A percentile compares a stretch with the other conserved stretches of the same genome.
Evolutionary conservation across 1,140 invertebrate species (phyloP).

Genomic region (Aphelinus atriplicis): DNA sequence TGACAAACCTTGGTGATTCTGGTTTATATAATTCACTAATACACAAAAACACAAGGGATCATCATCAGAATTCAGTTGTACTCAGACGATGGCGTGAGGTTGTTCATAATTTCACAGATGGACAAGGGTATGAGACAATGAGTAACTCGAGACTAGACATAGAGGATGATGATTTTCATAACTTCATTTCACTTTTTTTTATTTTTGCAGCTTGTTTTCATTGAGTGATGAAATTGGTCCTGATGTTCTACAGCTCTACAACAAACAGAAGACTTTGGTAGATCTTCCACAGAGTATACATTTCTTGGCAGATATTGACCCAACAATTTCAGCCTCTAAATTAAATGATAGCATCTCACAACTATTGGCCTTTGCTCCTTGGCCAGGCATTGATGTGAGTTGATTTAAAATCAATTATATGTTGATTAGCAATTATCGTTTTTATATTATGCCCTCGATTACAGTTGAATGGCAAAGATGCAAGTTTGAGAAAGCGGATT

Average conservation of each 20-base stretch:
- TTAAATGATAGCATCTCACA: conserved; percentile 47
- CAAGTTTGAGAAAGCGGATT: conserved; percentile 48
- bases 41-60: conserved; percentile 71
- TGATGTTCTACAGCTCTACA: conserved; percentile 53
- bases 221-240: conserved; percentile 55
- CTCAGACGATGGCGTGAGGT: conserved; percentile 70
- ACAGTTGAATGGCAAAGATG: conserved; percentile 53
- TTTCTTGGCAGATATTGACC: conserved; percentile 48
- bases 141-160: not conserved
- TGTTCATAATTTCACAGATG: conserved; percentile 67
- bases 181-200: conserved; percentile 11
- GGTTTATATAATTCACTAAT: conserved; percentile 70
- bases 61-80: conserved; percentile 66
- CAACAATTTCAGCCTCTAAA: conserved; percentile 45
- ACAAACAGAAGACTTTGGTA: conserved; percentile 50
- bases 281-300: conserved; percentile 55
- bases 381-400: conserved; percentile 59
- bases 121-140: conserved; percentile 53
- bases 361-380: conserved; percentile 45
- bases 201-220: conserved; percentile 52
- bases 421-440: too few species aligned
- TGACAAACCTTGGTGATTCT: conserved; percentile 43
- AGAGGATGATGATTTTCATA: not conserved
- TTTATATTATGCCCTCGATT: not conserved
- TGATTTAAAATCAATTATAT: too few species aligned